Percentiles rank a stretch among this genome's conserved stretches.
phyloP scores from a whole-genome alignment of 2,888 invertebrate species.

The Heliconius erato region DNA sequence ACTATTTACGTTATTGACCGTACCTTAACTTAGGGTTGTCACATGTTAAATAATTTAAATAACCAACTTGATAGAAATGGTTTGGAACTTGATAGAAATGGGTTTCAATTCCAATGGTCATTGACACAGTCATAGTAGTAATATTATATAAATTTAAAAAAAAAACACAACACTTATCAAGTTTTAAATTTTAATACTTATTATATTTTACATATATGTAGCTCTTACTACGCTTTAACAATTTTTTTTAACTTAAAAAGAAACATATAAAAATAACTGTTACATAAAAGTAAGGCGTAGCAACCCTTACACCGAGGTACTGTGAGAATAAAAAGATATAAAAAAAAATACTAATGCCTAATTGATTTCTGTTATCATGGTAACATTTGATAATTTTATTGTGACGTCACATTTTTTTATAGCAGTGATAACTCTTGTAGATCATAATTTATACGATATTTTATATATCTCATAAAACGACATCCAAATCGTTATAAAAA shows the following conservation, averaged over 20 bases:
- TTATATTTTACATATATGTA: background rate
- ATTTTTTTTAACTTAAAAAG: background rate
- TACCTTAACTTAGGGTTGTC: background rate
- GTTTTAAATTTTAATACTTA: background rate
- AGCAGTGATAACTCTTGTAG: background rate
- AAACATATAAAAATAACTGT: background rate
- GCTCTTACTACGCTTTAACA: no score
- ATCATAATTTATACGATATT: background rate
- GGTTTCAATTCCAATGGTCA: background rate
- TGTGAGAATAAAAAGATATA: background rate
- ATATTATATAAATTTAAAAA: background rate
- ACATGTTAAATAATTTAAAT: background rate
- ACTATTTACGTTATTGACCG: background rate
- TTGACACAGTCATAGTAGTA: background rate
- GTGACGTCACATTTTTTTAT: conserved; percentile 11
- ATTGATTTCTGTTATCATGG: conserved; percentile 1
- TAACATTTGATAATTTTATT: background rate
- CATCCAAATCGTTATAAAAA: background rate
- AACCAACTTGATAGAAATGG: background rate
- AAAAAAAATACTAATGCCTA: background rate
- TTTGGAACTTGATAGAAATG: background rate
- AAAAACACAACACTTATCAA: background rate
- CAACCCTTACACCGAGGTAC: conserved; percentile 4
- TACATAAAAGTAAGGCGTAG: background rate
- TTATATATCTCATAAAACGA: background rate